Evolutionary conservation across 2,113 vertebrate genomes (phyloP).

Genomic region (Alethe castanea): DNA sequence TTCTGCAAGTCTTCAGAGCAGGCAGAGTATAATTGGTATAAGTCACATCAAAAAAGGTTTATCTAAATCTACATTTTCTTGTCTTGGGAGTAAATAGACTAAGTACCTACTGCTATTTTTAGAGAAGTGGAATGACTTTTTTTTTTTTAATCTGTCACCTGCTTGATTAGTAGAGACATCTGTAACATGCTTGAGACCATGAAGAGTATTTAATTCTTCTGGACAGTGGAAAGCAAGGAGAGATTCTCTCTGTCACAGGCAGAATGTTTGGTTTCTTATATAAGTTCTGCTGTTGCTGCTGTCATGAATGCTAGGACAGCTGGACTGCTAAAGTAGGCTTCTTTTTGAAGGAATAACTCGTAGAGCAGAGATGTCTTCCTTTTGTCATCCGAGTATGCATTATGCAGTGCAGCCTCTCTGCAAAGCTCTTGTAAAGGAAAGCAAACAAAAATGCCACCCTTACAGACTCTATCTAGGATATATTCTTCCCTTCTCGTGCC

Average conservation of each 20-base stretch:
- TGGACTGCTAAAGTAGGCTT: neutral
- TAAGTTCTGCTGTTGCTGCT: neutral
- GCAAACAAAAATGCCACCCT: neutral
- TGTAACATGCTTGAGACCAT: fast-evolving
- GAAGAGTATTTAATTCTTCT: neutral
- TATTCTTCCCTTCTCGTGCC: neutral
- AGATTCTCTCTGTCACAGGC: neutral
- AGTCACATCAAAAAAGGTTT: neutral
- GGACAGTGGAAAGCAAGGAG: neutral
- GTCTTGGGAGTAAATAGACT: neutral
- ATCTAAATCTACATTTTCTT: neutral
- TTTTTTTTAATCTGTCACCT: neutral
- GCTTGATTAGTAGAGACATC: neutral
- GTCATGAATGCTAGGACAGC: fast-evolving
- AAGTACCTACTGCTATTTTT: neutral
- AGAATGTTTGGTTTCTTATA: neutral
- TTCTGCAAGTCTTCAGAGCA: neutral
- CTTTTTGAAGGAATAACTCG: neutral
- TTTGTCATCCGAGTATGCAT: neutral
- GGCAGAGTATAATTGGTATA: neutral
- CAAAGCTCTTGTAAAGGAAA: neutral
- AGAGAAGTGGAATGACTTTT: neutral
- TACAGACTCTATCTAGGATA: neutral
- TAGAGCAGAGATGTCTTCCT: fast-evolving
- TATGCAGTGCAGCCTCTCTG: neutral